A percentile compares a stretch with the other conserved stretches of the same genome.
Evolutionary conservation across 2,797 vertebrate species (phyloP).

Genomic region (Chromis chromis): DNA sequence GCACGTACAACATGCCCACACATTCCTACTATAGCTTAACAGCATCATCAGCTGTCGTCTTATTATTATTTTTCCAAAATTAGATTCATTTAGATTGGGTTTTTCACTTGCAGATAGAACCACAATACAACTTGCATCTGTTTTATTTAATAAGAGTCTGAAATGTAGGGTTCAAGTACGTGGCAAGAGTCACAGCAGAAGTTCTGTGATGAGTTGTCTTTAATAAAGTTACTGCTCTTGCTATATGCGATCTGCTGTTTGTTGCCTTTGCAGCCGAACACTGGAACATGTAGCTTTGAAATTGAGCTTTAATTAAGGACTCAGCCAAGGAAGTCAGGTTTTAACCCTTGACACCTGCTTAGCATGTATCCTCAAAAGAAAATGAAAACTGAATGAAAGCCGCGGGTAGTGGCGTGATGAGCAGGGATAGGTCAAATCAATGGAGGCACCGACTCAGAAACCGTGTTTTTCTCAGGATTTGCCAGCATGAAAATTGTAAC

Average conservation of each 20-base stretch:
- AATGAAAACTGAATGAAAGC: conserved; percentile 26
- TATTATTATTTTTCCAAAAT: background rate
- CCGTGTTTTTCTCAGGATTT: conserved; percentile 19
- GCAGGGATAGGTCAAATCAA: conserved; percentile 36
- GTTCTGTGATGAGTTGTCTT: background rate
- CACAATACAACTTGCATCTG: too few relatives aligned
- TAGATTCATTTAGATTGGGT: background rate
- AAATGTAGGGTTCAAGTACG: background rate
- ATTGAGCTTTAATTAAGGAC: conserved; percentile 30
- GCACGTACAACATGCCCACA: conserved; percentile 41
- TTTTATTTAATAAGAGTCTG: background rate
- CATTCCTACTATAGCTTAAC: conserved; percentile 35
- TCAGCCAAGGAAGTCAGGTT: background rate
- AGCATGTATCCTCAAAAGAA: background rate
- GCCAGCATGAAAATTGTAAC: conserved; percentile 30
- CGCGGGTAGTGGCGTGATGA: conserved; percentile 7
- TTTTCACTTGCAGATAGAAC: background rate
- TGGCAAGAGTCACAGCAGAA: background rate
- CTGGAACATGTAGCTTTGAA: conserved; percentile 13
- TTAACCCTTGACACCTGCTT: background rate
- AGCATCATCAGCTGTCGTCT: background rate
- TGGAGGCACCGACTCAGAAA: conserved; percentile 17
- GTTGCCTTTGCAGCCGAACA: conserved; percentile 9
- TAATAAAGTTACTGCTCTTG: background rate
- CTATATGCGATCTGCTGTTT: background rate